Evolutionary conservation across 2,113 vertebrate species (phyloP), one percentile per base, ranked within the genome.

Genomic region (Uropsilus gracilis): DNA sequence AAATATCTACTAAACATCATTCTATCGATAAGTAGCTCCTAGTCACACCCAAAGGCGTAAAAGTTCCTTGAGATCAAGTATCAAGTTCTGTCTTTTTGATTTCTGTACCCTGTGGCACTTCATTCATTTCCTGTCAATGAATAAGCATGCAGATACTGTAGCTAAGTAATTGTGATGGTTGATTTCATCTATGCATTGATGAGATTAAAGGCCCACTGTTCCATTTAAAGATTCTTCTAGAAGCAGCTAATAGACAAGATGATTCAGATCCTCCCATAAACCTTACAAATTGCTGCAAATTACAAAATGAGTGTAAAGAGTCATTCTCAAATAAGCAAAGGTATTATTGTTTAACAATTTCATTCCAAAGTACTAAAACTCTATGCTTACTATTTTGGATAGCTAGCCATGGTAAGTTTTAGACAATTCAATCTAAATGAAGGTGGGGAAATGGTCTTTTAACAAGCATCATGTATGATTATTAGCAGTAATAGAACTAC

Each of bases 121-220:
- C 59, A 59, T 9, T 84, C 59, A 59, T 12, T 84, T 75, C 46
- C 66, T 91, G 64, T 26, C 32, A 61, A 4, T 73, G 66, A 80
- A 59, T 94, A 66, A 57, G 37, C 64, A 82, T 44, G 75, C 42
- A 77, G 50, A 76, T 71, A 34, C 69, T 80, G 44, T 32, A 32
- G 44, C n/a, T 92, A 78, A 73, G 89, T 81, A 84, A 85, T 63
- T 57, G 42, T 46, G 44, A n/a, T 72, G 61, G 77, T 68, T 93
- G 84, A 89, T 94, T 34, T 63, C 55, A 8, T 30, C 77, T 37
- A 72, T 81, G 44, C 90, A 82, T 76, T 92, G 90, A 87, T 39
- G 77, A 90, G 88, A 80, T 12, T 68, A 89, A 89, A 95, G 61
- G 7, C n/a, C 30, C 55, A 81, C 32, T 89, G 5, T 90, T 34